Evolutionary conservation across 1,140 invertebrate species (phyloP), one percentile per base, ranked within the genome.

Genomic region (Zaprionus ghesquierei): DNA sequence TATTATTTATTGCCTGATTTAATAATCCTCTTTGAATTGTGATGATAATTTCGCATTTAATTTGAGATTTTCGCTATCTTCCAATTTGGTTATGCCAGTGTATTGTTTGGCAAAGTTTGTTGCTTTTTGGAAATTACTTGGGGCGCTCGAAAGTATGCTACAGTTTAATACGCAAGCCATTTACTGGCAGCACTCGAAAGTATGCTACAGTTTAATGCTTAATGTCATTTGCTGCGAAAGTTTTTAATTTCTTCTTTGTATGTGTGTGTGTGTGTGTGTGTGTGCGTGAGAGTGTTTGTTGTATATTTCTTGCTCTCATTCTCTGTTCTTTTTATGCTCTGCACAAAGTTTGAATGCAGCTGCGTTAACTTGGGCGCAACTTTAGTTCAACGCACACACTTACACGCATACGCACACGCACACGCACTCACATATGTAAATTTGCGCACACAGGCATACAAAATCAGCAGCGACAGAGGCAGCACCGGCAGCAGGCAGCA

Each of bases 341-440:
- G 55, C 63, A 69, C 54, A 89, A 87, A 87, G 64, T 89, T 87
- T 77, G 89, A 87, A 82, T 87, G 84, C 82, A 87, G 84, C 84
- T 87, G 84, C 76, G 68, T 82, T 89, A 89, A 89, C 72, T 86
- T 82, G 69, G 71, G 25, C 69, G n/a, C 53, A 81, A 81, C 75
- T 70, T 68, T 69, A 46, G 65, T 56, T 25, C 55, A 54, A 54
- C 53, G 25, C 61, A 69, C 49, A 59, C 55, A 66, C 41, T n/a
- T n/a, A 33, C 55, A 46, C 61, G 73, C 33, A 61, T 33, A 69
- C 61, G 38, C 27, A 54, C 38, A 51, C 64, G 49, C 46, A 25
- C 38, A 56, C 53, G 46, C 35, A 54, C 44, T 29, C 51, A 63
- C 76, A 76, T 58, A 76, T 72, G 69, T 71, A 77, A 77, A 77